Evolutionary conservation across 2,888 invertebrate species (phyloP), one percentile per base, ranked within the genome.

Genomic region (Lathronympha strigana): DNA sequence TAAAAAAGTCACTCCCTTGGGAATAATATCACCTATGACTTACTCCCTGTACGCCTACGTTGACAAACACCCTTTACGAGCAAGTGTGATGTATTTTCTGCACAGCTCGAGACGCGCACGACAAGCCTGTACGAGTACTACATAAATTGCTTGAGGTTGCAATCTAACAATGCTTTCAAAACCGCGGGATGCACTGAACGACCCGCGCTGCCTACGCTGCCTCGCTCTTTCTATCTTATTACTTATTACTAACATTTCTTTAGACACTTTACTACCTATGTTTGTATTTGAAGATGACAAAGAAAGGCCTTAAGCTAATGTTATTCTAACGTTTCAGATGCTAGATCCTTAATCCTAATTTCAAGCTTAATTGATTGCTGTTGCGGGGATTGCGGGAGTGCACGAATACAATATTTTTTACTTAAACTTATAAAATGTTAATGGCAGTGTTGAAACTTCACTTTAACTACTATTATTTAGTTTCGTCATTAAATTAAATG

Each of bases 401-500:
- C 31, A n/a, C 5, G 19, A 38, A 19, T 36, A 33, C 15, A 15
- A n/a, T 49, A 15, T 23, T 36, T 60, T 47, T 60, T 13, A 19
- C 9, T 9, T 38, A 54, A 49, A 19, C 36, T 19, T 38, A 49
- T 49, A 50, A 53, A 53, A 45, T 47, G 53, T 19, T 47, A 38
- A 53, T 21, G 36, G 21, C 19, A 28, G 28, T 33, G 53, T 53
- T 47, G 8, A 15, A 47, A 15, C 28, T 63, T 63, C 49, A 57
- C 51, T 49, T 71, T 68, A 64, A 13, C 23, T n/a, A 25, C 49
- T 66, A 67, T 73, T 68, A 71, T 78, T 78, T 79, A 83, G 78
- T 72, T 76, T 68, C 69, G 81, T 86, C 84, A 84, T 90, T 88
- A 88, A 89, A 89, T 82, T 82, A 88, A 88, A 90, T 86, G 86